Conservation (phyloP, 2,797 vertebrate species). For the Dipus sagitta region DNA sequence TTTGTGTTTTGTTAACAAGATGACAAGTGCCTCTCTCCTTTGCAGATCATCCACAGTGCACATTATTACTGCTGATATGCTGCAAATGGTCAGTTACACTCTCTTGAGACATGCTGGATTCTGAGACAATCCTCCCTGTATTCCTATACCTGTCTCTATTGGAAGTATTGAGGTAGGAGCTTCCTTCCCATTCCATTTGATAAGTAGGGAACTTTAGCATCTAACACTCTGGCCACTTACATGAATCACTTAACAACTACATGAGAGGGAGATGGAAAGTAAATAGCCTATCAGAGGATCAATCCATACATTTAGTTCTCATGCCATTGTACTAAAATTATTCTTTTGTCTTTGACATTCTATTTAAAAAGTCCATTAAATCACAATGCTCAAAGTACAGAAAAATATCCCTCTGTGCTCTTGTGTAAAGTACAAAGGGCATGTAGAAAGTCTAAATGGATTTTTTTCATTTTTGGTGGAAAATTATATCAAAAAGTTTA, state of each 20-base stretch:
- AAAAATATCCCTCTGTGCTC: constrained; percentile 70
- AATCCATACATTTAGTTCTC: constrained; percentile 62
- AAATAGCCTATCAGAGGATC: constrained; percentile 69
- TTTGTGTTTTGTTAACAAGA: constrained; percentile 11
- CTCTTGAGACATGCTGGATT: constrained; percentile 1
- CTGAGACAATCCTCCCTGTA: not conserved
- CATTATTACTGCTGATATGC: not conserved
- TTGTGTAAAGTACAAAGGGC: constrained; percentile 41
- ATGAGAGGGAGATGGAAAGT: constrained; percentile 42
- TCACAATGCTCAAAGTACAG: constrained; percentile 64
- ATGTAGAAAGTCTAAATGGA: constrained; percentile 21
- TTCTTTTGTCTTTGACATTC: constrained; percentile 81
- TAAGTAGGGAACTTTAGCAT: constrained; percentile 32
- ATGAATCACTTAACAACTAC: constrained; percentile 70
- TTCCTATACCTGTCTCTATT: not conserved
- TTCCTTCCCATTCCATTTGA: constrained; percentile 5
- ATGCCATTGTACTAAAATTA: constrained; percentile 73
- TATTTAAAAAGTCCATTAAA: constrained; percentile 79
- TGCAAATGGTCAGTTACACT: not conserved
- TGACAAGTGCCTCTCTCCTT: not conserved
- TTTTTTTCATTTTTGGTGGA: not conserved
- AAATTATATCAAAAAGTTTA: constrained; percentile 12
- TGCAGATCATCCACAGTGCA: not conserved
- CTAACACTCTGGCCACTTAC: constrained; percentile 48
- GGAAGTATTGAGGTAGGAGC: not conserved